Conservation (phyloP, 2,797 vertebrate species). For the Argentina silus region DNA sequence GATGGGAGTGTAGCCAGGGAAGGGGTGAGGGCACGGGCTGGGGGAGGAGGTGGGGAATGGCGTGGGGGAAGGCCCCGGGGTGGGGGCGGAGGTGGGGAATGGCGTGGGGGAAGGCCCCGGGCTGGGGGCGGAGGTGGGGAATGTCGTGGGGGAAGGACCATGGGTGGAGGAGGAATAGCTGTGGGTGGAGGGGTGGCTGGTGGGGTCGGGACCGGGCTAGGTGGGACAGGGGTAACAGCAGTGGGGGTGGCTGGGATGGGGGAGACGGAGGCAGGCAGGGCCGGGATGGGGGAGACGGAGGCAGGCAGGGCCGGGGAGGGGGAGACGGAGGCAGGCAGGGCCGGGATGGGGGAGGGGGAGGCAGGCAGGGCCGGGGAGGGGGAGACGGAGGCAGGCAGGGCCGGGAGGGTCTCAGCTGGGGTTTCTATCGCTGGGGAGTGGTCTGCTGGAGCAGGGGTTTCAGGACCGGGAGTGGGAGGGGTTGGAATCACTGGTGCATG, state of each 20-base stretch:
- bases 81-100: background rate
- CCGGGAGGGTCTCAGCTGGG: constrained; percentile 21
- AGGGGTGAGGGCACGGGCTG: constrained; percentile 36
- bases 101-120: constrained; percentile 9
- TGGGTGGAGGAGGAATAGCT: background rate
- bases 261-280: constrained; percentile 15
- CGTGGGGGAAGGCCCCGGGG: constrained; percentile 13
- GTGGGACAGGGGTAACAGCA: constrained; percentile 7
- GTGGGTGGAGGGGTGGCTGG: constrained; percentile 1
- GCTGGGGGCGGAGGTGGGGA: constrained; percentile 1
- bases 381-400: constrained; percentile 16
- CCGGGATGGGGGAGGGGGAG: constrained; percentile 25
- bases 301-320: constrained; percentile 13
- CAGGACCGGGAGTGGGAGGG: background rate
- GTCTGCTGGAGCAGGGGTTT: background rate
- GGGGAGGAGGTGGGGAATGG: constrained; percentile 16
- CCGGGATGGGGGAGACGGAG: constrained; percentile 33
- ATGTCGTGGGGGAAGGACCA: background rate
- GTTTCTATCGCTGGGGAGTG: constrained; percentile 36
- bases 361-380: constrained; percentile 34
- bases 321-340: constrained; percentile 11
- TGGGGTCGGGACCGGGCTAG: constrained; percentile 23
- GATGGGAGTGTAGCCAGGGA: constrained; percentile 10
- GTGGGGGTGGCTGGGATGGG: constrained; percentile 32
- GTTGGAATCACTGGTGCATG: constrained; percentile 1